Base-by-base conservation (phyloP, 35 echinoderm and acorn worm genomes). In the Diadema setosum region DNA sequence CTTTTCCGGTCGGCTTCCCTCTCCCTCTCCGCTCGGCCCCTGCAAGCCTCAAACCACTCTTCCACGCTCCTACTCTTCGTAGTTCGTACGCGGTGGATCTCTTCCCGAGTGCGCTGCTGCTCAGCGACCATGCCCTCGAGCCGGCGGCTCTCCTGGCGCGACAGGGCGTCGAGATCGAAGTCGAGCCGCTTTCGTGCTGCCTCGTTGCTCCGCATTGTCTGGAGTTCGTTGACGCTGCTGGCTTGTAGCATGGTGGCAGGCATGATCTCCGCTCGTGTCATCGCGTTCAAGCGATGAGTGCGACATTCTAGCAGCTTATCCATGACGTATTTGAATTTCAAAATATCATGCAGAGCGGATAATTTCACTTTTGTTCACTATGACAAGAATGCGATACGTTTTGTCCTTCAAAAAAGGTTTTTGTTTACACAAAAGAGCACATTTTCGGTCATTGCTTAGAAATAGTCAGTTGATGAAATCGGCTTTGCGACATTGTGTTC, bases 251-350 rank as follows among this genome's bases (percentile, higher is more conserved):
- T 78, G 40, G 34, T 78, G 14, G 73, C 73, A 3, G 73, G 73
- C 73, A 78, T 78, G 73, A 78, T 78, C 40, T 78, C 73, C 11
- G 73, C 39, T 33, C 73, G 73, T 6, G 73, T 78, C 35, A 78
- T 78, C 35, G 73, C 73, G 73, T 78, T 78, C 73, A 78, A 21
- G 9, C 73, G 73, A 44, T 44, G 29, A 36, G 35, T 43, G 7
- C 73, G 73, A 20, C n/a, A 44, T 39, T 78, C 35, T n/a, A n/a
- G n/a, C 40, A 78, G 12, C 25, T 78, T 78, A 78, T 78, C 73
- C 73, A 78, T 78, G 63, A 67, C n/a, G n/a, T n/a, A n/a, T n/a
- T n/a, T n/a, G n/a, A n/a, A n/a, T n/a, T n/a, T n/a, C n/a, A n/a
- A n/a, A n/a, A n/a, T n/a, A n/a, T n/a, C n/a, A n/a, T n/a, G n/a